Base-by-base conservation (phyloP, 1,140 invertebrate genomes). In the Bombyx mandarina region DNA sequence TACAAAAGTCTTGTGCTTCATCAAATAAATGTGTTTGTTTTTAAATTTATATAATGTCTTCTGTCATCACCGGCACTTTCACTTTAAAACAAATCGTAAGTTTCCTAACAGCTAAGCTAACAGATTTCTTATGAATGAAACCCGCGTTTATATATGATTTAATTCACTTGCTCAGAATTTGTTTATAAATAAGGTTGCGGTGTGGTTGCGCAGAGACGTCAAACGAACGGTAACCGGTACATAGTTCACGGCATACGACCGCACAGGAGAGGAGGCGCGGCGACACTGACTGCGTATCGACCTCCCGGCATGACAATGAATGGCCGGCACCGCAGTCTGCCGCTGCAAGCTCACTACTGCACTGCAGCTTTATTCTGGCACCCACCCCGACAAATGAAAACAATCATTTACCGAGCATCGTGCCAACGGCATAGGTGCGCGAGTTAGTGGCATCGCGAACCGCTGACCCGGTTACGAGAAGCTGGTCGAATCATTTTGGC, bases 281-380 rank as follows among this genome's bases (percentile, higher is more conserved):
- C 75, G 71, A 71, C 62, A 84, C 81, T 79, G 63, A 53, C 56
- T 61, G 61, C 55, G 67, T 84, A 84, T 84, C 81, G 81, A 84
- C 81, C 79, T 77, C 63, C 59, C 67, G 61, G 65, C 66, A 75
- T 71, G 68, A 77, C 73, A 79, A 80, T 79, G 79, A 77, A 77
- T 76, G 76, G 66, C 69, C 68, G 73, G 68, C 71, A 65, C 81
- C 78, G 79, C 79, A 82, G 73, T 75, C 65, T 66, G 61, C 54
- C 71, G 69, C 76, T 82, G 79, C 82, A 85, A 82, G 77, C 71
- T 64, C 66, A 63, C 65, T 69, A 81, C 82, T 83, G 82, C 82
- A 83, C 69, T 85, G 82, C 82, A 85, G 82, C 70, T 78, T 82
- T 85, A 82, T 82, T 80, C 79, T 85, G 82, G 79, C 79, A 84